A percentile compares a stretch with the other conserved stretches of the same genome.
phyloP scores from a whole-genome alignment of 2,113 vertebrate species.

The Aspidoscelis tigris region DNA sequence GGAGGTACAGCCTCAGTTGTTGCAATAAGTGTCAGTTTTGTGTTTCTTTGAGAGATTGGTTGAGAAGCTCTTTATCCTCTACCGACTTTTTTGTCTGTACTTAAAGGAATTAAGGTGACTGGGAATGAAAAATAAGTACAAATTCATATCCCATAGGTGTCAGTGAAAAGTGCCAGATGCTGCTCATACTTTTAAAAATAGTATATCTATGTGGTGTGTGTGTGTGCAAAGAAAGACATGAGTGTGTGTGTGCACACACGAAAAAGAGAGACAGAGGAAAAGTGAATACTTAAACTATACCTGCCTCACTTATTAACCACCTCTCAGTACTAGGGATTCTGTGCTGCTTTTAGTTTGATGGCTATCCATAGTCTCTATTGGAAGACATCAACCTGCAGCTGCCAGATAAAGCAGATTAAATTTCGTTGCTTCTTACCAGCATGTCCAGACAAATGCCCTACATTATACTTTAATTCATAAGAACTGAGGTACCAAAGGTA shows the following conservation, averaged over 20 bases:
- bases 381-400: neutral
- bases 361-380: neutral
- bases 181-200: neutral
- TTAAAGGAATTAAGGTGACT: too few species aligned
- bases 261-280: too few species aligned
- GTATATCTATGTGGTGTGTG: neutral
- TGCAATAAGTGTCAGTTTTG: too few species aligned
- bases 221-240: neutral
- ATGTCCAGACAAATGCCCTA: neutral
- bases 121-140: neutral
- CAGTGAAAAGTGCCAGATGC: neutral
- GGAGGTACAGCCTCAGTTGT: too few species aligned
- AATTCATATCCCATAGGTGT: neutral
- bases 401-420: neutral
- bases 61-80: neutral
- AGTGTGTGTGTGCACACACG: neutral
- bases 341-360: neutral
- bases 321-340: neutral
- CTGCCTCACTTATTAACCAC: neutral
- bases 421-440: neutral
- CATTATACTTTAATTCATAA: slow-evolving; percentile 3
- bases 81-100: neutral
- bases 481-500: slow-evolving; percentile 26
- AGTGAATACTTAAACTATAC: neutral
- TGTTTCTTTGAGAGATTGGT: neutral